These are phyloP conservation scores for Julus scandinavius DNA, from an alignment of 2,888 invertebrate genomes.

Conservation along the genomic window DNA sequence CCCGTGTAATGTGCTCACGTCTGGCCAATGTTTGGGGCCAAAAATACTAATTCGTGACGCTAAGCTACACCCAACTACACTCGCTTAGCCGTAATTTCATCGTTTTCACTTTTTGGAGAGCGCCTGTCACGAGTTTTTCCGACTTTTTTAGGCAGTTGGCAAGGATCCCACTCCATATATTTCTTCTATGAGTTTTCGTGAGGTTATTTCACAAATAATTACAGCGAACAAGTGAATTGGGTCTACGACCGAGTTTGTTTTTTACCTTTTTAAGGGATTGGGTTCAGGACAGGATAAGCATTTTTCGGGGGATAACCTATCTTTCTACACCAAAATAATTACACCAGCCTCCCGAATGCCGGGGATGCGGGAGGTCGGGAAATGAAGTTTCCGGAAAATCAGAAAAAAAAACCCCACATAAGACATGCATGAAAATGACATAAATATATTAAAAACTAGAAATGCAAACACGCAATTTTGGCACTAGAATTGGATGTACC, in stretches of 20 bases:
- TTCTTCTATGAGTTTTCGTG: conserved; percentile 20
- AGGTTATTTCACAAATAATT: conserved; percentile 33
- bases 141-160: conserved; percentile 14
- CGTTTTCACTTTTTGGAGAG: background rate
- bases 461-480: too few relatives aligned
- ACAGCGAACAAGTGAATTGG: conserved; percentile 2
- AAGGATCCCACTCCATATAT: background rate
- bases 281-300: conserved; percentile 27
- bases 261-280: conserved; percentile 26
- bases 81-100: background rate
- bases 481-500: too few relatives aligned
- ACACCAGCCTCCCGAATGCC: background rate
- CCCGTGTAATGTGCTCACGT: background rate
- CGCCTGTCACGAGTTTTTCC: conserved; percentile 7
- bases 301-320: conserved; percentile 19
- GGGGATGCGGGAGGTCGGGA: too few relatives aligned
- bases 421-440: too few relatives aligned
- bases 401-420: background rate
- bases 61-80: too few relatives aligned
- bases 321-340: conserved; percentile 1
- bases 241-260: conserved; percentile 33
- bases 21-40: conserved; percentile 33
- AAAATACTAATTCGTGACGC: conserved; percentile 7
- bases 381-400: background rate
- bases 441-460: too few relatives aligned